Conservation (phyloP, 2,888 invertebrate genomes). For the Bembecia ichneumoniformis region DNA sequence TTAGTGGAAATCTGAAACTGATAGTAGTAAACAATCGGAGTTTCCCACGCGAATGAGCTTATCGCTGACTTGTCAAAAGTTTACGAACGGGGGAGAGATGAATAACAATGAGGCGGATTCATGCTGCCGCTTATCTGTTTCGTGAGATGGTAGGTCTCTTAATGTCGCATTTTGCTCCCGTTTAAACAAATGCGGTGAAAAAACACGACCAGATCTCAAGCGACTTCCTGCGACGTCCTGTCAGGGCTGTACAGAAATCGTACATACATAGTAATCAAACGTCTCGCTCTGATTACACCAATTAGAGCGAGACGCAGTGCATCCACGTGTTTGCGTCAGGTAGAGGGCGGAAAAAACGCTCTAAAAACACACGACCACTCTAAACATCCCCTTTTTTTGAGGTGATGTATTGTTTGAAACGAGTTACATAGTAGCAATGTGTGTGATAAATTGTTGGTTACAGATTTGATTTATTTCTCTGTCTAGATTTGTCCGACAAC, state of each 20-base stretch:
- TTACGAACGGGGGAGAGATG: slow-evolving; percentile 25
- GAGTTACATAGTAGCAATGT: slow-evolving; percentile 44
- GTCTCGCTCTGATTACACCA: not conserved
- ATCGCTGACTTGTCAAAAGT: slow-evolving; percentile 25
- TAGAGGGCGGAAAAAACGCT: slow-evolving; percentile 58
- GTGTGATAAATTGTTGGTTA: slow-evolving; percentile 47
- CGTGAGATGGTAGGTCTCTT: slow-evolving; percentile 43
- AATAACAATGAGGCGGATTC: slow-evolving; percentile 32
- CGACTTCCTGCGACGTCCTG: slow-evolving; percentile 55
- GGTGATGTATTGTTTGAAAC: slow-evolving; percentile 48
- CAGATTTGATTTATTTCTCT: slow-evolving; percentile 19
- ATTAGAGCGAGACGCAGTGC: slow-evolving; percentile 28
- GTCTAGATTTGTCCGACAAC: no score
- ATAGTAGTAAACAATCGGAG: not conserved
- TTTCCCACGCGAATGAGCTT: slow-evolving; percentile 19
- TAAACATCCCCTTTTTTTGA: slow-evolving; percentile 66
- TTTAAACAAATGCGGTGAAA: slow-evolving; percentile 53
- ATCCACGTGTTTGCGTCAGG: slow-evolving; percentile 60
- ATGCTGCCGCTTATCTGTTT: slow-evolving; percentile 37
- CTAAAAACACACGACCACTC: slow-evolving; percentile 56
- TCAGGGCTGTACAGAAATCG: slow-evolving; percentile 31
- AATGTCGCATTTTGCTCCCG: slow-evolving; percentile 50
- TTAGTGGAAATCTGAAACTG: not conserved
- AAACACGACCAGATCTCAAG: slow-evolving; percentile 66
- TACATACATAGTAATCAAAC: not conserved